These are phyloP conservation scores for Lepidonotus clava DNA, from an alignment of 2,888 invertebrate genomes.

Conservation along the genomic window DNA sequence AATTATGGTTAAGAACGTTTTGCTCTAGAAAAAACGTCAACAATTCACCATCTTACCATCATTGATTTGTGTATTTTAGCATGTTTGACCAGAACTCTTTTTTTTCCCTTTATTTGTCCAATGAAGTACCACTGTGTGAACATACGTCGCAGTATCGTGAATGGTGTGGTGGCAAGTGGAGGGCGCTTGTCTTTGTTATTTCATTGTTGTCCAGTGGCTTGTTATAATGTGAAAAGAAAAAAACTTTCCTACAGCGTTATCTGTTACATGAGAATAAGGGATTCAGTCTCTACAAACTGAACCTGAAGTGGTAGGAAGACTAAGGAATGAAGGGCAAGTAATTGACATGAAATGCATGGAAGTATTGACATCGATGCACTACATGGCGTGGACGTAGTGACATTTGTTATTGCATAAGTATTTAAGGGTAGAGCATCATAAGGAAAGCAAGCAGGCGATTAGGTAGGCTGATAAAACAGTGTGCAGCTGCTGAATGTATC, in stretches of 20 bases:
- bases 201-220: slow-evolving; percentile 53
- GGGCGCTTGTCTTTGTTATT: slow-evolving; percentile 48
- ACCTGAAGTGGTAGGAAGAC: neutral
- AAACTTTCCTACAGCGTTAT: slow-evolving; percentile 4
- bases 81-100: neutral
- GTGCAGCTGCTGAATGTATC: neutral
- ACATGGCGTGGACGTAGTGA: neutral
- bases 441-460: neutral
- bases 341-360: neutral
- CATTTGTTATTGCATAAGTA: slow-evolving; percentile 17
- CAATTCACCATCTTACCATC: neutral
- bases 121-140: slow-evolving; percentile 14
- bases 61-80: neutral
- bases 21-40: neutral
- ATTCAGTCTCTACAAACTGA: no score
- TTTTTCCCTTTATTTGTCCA: neutral
- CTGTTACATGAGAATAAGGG: slow-evolving; percentile 10
- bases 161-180: slow-evolving; percentile 32
- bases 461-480: neutral
- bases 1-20: neutral
- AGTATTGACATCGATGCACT: neutral
- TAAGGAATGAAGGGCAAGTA: neutral
- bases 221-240: slow-evolving; percentile 38
- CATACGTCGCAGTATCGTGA: slow-evolving; percentile 29
- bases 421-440: slow-evolving; percentile 3